phyloP scores from a whole-genome alignment of 2,888 invertebrate species.

The Ectemnius lituratus region DNA sequence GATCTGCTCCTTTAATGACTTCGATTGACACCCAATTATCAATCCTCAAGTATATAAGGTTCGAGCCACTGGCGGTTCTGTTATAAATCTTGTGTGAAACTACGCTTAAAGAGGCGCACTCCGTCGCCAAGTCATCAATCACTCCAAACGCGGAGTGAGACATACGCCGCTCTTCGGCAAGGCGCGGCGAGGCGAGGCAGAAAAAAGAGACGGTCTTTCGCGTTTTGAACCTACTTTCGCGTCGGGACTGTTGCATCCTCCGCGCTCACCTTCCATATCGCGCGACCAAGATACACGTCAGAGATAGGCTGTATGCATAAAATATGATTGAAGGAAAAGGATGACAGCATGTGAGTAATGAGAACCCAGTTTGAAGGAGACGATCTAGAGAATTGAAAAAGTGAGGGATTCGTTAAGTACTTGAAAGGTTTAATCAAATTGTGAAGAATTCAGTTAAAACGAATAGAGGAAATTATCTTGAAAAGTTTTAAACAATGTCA shows the following conservation, averaged over 20 bases:
- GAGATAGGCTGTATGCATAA: slow-evolving; percentile 23
- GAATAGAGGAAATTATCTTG: no score
- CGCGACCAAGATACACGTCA: slow-evolving; percentile 10
- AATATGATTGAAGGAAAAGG: slow-evolving; percentile 9
- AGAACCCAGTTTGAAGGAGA: no score
- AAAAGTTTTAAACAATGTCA: no score
- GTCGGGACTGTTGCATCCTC: background rate
- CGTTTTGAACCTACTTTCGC: background rate
- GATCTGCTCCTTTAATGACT: background rate
- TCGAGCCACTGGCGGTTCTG: background rate
- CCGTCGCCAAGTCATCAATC: background rate
- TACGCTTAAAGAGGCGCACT: slow-evolving; percentile 1
- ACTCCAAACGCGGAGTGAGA: slow-evolving; percentile 2
- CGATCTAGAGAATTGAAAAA: no score
- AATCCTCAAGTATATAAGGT: background rate
- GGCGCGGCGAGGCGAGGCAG: no score
- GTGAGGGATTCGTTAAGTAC: no score
- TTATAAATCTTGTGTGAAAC: background rate
- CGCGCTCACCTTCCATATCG: background rate
- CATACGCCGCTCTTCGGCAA: background rate
- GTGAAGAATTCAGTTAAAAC: no score
- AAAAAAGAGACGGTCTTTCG: background rate
- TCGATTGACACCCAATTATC: background rate
- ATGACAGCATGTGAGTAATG: no score
- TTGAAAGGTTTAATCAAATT: no score